Percentiles rank a stretch among this genome's conserved stretches.
Evolutionary conservation across 1,140 invertebrate species (phyloP).

Genomic region (Bombyx mandarina): DNA sequence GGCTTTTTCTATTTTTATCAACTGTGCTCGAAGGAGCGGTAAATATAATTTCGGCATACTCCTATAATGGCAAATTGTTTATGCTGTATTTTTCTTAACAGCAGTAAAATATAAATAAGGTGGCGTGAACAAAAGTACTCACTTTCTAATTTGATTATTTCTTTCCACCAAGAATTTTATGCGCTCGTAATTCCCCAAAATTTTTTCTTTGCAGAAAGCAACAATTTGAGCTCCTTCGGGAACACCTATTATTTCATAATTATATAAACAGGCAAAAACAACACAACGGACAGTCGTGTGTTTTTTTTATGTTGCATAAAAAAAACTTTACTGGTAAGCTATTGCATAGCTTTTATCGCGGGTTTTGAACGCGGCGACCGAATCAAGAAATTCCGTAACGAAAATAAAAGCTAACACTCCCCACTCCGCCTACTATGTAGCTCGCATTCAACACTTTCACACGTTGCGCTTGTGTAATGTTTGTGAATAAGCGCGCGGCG

Average conservation of each 20-base stretch:
- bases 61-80: conserved; percentile 14
- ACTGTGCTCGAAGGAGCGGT: conserved; percentile 77
- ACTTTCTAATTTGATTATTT: conserved; percentile 69
- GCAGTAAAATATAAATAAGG: not conserved
- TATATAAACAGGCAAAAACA: too few relatives aligned
- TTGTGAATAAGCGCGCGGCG: too few relatives aligned
- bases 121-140: conserved; percentile 2
- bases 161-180: conserved; percentile 73
- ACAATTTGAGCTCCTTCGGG: conserved; percentile 78
- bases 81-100: not conserved
- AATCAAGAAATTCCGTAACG: too few relatives aligned
- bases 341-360: too few relatives aligned
- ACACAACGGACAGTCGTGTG: too few relatives aligned
- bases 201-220: conserved; percentile 77
- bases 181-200: conserved; percentile 72
- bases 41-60: conserved; percentile 77
- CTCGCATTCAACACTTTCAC: too few relatives aligned
- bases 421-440: too few relatives aligned
- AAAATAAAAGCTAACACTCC: too few relatives aligned
- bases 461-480: too few relatives aligned
- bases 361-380: too few relatives aligned
- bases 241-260: conserved; percentile 56
- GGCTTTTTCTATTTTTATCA: conserved; percentile 77
- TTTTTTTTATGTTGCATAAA: too few relatives aligned
- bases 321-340: too few relatives aligned